phyloP scores from a whole-genome alignment of 2,888 invertebrate species.

The Chaetoderma sp. region DNA sequence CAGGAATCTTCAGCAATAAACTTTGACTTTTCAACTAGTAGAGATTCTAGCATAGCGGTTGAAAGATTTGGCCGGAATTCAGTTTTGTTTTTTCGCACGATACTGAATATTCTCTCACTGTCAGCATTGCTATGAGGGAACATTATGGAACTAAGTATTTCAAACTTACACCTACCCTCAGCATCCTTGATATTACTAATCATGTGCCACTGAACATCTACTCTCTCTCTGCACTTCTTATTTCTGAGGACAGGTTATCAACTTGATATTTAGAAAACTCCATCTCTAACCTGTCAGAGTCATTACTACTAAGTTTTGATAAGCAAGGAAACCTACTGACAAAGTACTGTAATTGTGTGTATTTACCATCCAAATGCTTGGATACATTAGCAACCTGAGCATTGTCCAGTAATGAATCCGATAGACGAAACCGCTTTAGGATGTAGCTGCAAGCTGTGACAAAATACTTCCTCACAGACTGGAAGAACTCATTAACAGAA shows the following conservation, averaged over 20 bases:
- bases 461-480: constrained; percentile 22
- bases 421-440: constrained; percentile 27
- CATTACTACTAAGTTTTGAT: not conserved
- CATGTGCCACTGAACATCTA: constrained; percentile 27
- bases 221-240: constrained; percentile 18
- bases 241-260: not conserved
- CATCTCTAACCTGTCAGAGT: constrained; percentile 16
- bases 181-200: constrained; percentile 27
- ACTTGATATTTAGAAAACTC: constrained; percentile 30
- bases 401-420: constrained; percentile 30
- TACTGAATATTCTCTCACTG: constrained; percentile 38
- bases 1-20: too few species aligned
- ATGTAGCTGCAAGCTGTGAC: constrained; percentile 27
- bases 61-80: too few species aligned
- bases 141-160: constrained; percentile 36
- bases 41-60: too few species aligned
- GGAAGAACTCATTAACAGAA: constrained; percentile 26
- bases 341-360: constrained; percentile 12
- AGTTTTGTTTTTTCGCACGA: constrained; percentile 37
- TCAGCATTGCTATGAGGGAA: constrained; percentile 40
- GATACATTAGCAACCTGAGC: constrained; percentile 31
- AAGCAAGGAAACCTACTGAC: constrained; percentile 28
- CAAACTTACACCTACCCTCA: constrained; percentile 18
- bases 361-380: constrained; percentile 6
- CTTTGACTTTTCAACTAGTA: too few species aligned